Evolutionary conservation across 2,888 invertebrate species (phyloP), one percentile per base, ranked within the genome.

Genomic region (Eupelmus urozonus): DNA sequence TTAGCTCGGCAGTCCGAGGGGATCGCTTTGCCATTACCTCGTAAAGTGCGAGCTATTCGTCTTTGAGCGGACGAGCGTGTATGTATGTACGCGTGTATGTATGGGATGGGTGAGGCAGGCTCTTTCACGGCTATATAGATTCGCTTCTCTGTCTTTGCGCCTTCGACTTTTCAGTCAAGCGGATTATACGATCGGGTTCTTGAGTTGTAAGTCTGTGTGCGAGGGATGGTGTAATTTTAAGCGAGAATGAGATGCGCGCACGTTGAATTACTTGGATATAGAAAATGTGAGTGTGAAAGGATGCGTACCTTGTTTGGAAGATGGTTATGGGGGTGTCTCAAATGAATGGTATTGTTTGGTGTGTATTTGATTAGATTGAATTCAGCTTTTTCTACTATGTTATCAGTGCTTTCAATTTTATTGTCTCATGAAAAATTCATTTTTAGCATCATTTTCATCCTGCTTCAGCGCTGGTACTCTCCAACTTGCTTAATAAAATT

Each of bases 11-110:
- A 27, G 34, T 7, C 16, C 16, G 34, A 25, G 3, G 29, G 16
- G 40, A 78, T 78, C 69, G 57, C 60, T 77, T 71, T 34, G 66
- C 71, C 66, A 77, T 77, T 77, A 77, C 65, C 59, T 59, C 55
- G 67, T 69, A 73, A 67, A 72, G 73, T 73, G 55, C 29, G 63
- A 25, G 67, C 62, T 67, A 73, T 78, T 73, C 69, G 63, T 78
- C 73, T 73, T 78, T 71, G 34, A 51, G 25, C 18, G 27, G 16
- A n/a, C n/a, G n/a, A n/a, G 13, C 13, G 40, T 62, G 34, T 62
- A 53, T 25, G 25, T 51, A 59, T 53, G n/a, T 18, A n/a, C 45
- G 13, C 40, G 13, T 40, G n/a, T 60, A 42, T n/a, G 16, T 18
- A 5, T 11, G 5, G 25, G 18, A 40, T 66, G 34, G 5, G 34